Conservation (phyloP, 2,113 vertebrate genomes). For the Lonchura striata region DNA sequence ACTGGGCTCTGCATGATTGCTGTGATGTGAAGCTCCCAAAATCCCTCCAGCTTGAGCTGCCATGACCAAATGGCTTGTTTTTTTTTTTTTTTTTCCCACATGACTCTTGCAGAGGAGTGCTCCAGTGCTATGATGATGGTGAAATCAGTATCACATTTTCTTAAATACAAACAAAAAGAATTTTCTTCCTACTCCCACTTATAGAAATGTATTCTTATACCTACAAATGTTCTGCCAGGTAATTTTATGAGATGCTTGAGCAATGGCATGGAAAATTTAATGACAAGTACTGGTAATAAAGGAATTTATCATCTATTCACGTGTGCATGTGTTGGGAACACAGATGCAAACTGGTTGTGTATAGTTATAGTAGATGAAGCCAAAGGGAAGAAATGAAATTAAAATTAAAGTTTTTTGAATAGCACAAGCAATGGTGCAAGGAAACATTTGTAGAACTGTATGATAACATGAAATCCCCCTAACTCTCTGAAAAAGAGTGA, state of each 20-base stretch:
- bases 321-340: neutral
- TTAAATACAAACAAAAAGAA: fast-evolving
- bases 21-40: neutral
- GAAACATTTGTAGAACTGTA: neutral
- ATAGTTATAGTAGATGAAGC: neutral
- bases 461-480: neutral
- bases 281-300: neutral
- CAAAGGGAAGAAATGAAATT: neutral
- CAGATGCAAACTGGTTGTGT: neutral
- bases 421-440: neutral
- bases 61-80: neutral
- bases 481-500: neutral
- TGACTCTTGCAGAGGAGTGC: neutral
- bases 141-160: neutral
- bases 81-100: neutral
- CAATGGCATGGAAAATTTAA: neutral
- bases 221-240: neutral
- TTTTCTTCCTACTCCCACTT: neutral
- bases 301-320: neutral
- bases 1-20: neutral
- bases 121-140: fast-evolving
- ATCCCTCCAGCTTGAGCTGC: neutral
- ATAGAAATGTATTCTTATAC: neutral
- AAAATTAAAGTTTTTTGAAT: neutral
- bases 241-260: neutral